Evolutionary conservation across 2,888 invertebrate genomes (phyloP).

Genomic region (Sesamia inferens): DNA sequence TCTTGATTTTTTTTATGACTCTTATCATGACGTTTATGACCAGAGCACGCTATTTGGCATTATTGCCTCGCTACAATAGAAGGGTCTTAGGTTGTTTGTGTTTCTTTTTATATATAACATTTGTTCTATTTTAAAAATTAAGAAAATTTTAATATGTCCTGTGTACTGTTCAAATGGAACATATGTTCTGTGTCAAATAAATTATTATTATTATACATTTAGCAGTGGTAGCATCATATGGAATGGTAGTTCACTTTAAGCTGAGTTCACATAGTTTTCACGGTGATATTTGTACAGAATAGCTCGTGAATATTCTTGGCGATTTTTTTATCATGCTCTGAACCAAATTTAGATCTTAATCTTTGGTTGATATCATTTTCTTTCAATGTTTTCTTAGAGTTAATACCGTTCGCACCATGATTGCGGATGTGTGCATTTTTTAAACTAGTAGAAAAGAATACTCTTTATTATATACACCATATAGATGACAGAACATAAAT

Average conservation of each 20-base stretch:
- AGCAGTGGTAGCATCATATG: no score
- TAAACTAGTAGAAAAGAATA: no score
- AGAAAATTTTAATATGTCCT: no score
- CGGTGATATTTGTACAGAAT: no score
- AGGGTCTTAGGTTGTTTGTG: slow-evolving; percentile 8
- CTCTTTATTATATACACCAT: no score
- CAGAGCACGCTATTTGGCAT: slow-evolving; percentile 21
- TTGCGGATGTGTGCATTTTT: not conserved
- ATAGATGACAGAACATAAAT: no score
- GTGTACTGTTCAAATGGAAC: no score
- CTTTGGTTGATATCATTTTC: not conserved
- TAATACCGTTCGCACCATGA: not conserved
- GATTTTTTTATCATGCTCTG: not conserved
- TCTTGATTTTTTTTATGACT: slow-evolving; percentile 56
- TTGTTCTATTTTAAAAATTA: no score
- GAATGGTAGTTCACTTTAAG: no score
- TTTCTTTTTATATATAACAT: slow-evolving; percentile 4
- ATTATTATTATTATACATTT: no score
- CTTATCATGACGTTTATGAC: slow-evolving; percentile 47
- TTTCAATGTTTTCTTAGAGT: not conserved
- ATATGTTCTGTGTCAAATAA: no score
- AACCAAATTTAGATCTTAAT: not conserved
- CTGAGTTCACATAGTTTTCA: no score
- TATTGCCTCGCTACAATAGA: slow-evolving; percentile 27
- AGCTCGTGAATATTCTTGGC: not conserved